Evolutionary conservation across 2,888 invertebrate genomes (phyloP), one percentile per base, ranked within the genome.

Genomic region (Silvanus unidentatus): DNA sequence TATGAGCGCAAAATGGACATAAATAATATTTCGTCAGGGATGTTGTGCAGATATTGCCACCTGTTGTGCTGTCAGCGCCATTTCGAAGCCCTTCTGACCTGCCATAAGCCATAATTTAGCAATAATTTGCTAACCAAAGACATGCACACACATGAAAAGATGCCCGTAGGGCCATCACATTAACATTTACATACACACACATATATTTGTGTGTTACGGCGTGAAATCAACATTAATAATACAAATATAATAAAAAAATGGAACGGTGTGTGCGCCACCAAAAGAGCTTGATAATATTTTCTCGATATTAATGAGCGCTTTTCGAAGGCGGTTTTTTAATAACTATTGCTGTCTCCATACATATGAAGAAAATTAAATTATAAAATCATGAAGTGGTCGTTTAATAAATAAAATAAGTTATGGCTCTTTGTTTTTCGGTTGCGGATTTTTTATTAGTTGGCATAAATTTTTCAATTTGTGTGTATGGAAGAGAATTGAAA

Each of bases 91-190:
- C 49, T 45, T 49, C 34, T 54, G 54, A 53, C 54, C 54, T 43
- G 45, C 39, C 51, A 56, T 56, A 56, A 52, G 45, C 39, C 51
- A 56, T 56, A 56, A 52, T 56, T 56, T 53, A 52, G 45, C 54
- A 50, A 50, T 47, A 53, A 54, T 56, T 56, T 56, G 56, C 54
- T 54, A 51, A 44, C 51, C 13, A 44, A 45, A 48, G 49, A 54
- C 56, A 54, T 56, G 56, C 56, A 49, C 43, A 22, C 16, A 36
- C 42, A 22, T 5, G 22, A 32, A 45, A 45, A 43, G 48, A 42
- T 48, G 46, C 44, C 48, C 44, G 49, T 47, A 39, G 50, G 45
- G 6, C 9, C 47, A 43, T 27, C 39, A 39, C 48, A 47, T 49
- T 49, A 44, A 48, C 47, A 44, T 52, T 47, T 52, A 48, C 49